Evolutionary conservation across 2,888 invertebrate genomes (phyloP).

Genomic region (Zaprionus obscuricornis): DNA sequence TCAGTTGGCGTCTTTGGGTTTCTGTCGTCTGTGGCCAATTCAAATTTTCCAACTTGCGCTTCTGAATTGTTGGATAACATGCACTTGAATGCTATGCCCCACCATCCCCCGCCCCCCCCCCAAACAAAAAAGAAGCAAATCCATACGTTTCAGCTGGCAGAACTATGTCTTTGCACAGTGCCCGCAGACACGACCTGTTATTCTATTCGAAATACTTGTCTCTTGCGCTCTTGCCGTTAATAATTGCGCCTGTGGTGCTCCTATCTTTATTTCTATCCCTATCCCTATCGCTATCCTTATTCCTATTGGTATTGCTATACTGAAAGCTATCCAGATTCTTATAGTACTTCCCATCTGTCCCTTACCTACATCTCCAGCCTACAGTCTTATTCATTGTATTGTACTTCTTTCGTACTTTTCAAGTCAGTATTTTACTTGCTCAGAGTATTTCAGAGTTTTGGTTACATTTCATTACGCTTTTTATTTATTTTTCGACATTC

Average conservation of each 20-base stretch:
- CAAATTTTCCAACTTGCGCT: slow-evolving; percentile 75
- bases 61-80: slow-evolving; percentile 79
- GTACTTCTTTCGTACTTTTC: slow-evolving; percentile 43
- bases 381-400: slow-evolving; percentile 50
- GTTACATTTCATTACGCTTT: slow-evolving; percentile 56
- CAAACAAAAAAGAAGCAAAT: too few relatives aligned
- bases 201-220: slow-evolving; percentile 59
- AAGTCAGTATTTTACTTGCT: slow-evolving; percentile 59
- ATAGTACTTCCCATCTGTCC: too few relatives aligned
- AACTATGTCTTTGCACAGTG: slow-evolving; percentile 16
- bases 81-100: slow-evolving; percentile 66
- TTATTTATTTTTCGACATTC: slow-evolving; percentile 63
- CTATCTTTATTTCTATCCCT: neutral
- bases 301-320: slow-evolving; percentile 28
- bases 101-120: neutral
- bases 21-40: slow-evolving; percentile 63
- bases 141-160: too few relatives aligned
- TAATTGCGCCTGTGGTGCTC: slow-evolving; percentile 69
- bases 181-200: slow-evolving; percentile 77
- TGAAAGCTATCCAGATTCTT: too few relatives aligned
- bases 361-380: too few relatives aligned
- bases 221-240: slow-evolving; percentile 74
- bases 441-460: slow-evolving; percentile 53
- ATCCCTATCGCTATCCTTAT: neutral
- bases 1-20: slow-evolving; percentile 20